Evolutionary conservation across 2,797 vertebrate genomes (phyloP), one percentile per base, ranked within the genome.

Genomic region (Spinibarbus caldwelli): DNA sequence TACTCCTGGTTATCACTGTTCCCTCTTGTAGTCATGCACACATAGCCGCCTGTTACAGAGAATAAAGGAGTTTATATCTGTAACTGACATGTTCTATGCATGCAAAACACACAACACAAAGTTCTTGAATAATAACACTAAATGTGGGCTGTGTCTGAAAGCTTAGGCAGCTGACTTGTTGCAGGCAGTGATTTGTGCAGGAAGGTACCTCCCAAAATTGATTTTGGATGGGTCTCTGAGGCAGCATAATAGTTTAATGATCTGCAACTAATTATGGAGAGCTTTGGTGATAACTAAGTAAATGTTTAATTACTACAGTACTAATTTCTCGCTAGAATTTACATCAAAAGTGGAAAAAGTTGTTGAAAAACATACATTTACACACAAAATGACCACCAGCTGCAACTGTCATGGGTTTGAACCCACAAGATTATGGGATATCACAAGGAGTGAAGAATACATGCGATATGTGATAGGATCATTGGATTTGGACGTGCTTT

Each of bases 1-100:
- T 96, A 99, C 0, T 52, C 86, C 72, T 90, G 43, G 86, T 98
- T 99, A 1, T 95, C 93, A 0, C 0, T 6, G 83, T 97, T 96
- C 79, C 88, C 89, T 91, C 97, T 95, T 0, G 97, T 97, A 0
- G 97, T 98, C 94, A 99, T 94, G 92, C 98, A 98, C 78, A 97
- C 57, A 54, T 93, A 94, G n/a, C 98, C 97, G 6, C 97, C 98
- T 98, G 88, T 15, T 1, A 36, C 43, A 80, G 49, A 54, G 85
- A 86, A 82, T 5, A 75, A 75, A 59, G 8, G 85, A 19, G 7
- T 1, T 79, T 31, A 64, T 6, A 8, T 57, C 23, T 52, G 41
- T 79, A 38, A 23, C 8, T 23, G 2, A 72, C 26, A 68, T 54
- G 11, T 10, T 70, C 15, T 36, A n/a, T n/a, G n/a, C n/a, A n/a